A percentile compares a stretch with the other conserved stretches of the same genome.
Evolutionary conservation across 2,888 invertebrate genomes (phyloP).

Genomic region (Ophonus ardosiacus): DNA sequence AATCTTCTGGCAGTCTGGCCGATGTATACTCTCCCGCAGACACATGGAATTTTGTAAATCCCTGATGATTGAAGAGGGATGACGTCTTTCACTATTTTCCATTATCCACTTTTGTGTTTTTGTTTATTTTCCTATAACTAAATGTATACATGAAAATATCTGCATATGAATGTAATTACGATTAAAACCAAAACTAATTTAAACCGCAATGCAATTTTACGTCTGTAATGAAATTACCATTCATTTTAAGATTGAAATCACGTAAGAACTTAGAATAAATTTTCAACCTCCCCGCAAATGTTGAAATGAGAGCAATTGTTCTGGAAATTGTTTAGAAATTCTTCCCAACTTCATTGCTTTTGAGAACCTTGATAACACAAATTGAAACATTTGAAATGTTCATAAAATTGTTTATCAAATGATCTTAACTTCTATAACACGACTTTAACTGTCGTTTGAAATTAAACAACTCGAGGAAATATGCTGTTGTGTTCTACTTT

Average conservation of each 20-base stretch:
- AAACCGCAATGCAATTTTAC: neutral
- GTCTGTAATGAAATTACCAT: neutral
- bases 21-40: too few relatives aligned
- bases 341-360: neutral
- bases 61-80: too few relatives aligned
- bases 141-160: too few relatives aligned
- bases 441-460: neutral
- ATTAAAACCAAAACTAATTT: too few relatives aligned
- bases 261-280: constrained; percentile 16
- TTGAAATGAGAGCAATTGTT: neutral
- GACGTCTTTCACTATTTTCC: too few relatives aligned
- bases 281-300: neutral
- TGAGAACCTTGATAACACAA: constrained; percentile 13
- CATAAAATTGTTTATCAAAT: constrained; percentile 21
- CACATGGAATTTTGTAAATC: too few relatives aligned
- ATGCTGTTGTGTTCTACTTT: neutral
- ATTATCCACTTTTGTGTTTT: too few relatives aligned
- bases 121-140: too few relatives aligned
- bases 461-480: neutral
- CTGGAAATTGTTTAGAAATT: constrained; percentile 24
- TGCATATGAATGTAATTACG: too few relatives aligned
- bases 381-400: constrained; percentile 2
- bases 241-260: neutral
- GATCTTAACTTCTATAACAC: neutral
- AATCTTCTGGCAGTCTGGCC: too few relatives aligned